Evolutionary conservation across 2,113 vertebrate genomes (phyloP).

Genomic region (Caranx melampygus): DNA sequence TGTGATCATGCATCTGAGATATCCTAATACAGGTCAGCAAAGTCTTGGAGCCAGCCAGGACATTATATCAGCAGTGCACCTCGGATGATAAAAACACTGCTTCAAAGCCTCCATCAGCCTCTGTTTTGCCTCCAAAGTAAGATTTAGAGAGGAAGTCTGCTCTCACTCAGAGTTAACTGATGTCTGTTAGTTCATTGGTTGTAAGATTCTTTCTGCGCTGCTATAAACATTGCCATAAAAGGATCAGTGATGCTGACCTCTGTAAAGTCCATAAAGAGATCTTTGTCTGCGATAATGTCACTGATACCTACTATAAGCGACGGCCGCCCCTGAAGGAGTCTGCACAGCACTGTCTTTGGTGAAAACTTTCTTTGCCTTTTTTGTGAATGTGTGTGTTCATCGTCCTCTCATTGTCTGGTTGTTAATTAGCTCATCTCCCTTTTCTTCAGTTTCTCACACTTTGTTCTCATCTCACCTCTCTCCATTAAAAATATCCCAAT

Average conservation of each 20-base stretch:
- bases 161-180: constrained; percentile 64
- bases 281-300: constrained; percentile 73
- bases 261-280: constrained; percentile 77
- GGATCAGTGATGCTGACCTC: constrained; percentile 72
- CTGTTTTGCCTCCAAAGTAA: constrained; percentile 55
- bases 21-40: constrained; percentile 21
- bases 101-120: constrained; percentile 43
- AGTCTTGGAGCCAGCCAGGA: constrained; percentile 31
- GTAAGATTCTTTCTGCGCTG: constrained; percentile 60
- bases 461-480: background rate
- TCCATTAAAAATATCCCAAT: background rate
- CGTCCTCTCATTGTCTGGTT: constrained; percentile 18
- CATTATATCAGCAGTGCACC: constrained; percentile 51
- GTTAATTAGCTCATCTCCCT: constrained; percentile 8
- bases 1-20: constrained; percentile 39
- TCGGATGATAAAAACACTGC: constrained; percentile 62
- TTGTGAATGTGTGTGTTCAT: constrained; percentile 14
- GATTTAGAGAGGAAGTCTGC: constrained; percentile 64
- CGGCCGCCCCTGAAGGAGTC: constrained; percentile 34
- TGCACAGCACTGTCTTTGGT: constrained; percentile 4
- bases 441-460: background rate
- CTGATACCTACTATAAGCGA: constrained; percentile 49
- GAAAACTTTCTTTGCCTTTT: background rate
- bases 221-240: constrained; percentile 73
- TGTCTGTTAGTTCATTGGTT: constrained; percentile 77